Evolutionary conservation across 2,888 invertebrate species (phyloP).

Genomic region (Schizotus pectinicornis): DNA sequence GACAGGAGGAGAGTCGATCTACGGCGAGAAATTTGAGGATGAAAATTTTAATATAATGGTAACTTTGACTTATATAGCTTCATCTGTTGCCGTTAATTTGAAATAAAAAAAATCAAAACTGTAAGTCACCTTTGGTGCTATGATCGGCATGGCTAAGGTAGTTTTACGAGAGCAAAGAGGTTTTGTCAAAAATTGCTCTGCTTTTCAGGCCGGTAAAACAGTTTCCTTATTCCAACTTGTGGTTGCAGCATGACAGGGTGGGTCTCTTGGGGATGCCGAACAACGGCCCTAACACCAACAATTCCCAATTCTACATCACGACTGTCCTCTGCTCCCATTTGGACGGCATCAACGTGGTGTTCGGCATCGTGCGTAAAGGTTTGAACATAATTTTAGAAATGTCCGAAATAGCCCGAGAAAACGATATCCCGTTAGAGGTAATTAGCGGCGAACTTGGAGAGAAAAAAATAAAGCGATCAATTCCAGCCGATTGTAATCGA

Average conservation of each 20-base stretch:
- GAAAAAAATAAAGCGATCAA: too few relatives aligned
- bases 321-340: constrained; percentile 77
- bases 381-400: constrained; percentile 75
- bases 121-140: too few relatives aligned
- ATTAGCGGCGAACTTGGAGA: constrained; percentile 28
- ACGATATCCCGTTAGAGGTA: constrained; percentile 68
- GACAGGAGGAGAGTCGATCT: constrained; percentile 92
- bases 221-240: neutral
- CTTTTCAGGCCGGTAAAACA: constrained; percentile 8
- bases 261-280: constrained; percentile 83
- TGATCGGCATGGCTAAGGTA: too few relatives aligned
- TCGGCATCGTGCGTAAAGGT: constrained; percentile 81
- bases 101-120: too few relatives aligned
- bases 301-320: constrained; percentile 94
- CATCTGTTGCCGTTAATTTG: too few relatives aligned
- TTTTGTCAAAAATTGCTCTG: too few relatives aligned
- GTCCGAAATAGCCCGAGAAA: constrained; percentile 65
- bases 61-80: constrained; percentile 33
- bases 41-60: constrained; percentile 80
- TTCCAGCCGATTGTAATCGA: constrained; percentile 69
- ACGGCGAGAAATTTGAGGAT: constrained; percentile 83
- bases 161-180: too few relatives aligned
- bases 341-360: constrained; percentile 81
- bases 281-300: constrained; percentile 84
- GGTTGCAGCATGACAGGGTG: constrained; percentile 63